A percentile compares a stretch with the other conserved stretches of the same genome.
Conservation (phyloP, 2,797 vertebrate species). For the Dermochelys coriacea region DNA sequence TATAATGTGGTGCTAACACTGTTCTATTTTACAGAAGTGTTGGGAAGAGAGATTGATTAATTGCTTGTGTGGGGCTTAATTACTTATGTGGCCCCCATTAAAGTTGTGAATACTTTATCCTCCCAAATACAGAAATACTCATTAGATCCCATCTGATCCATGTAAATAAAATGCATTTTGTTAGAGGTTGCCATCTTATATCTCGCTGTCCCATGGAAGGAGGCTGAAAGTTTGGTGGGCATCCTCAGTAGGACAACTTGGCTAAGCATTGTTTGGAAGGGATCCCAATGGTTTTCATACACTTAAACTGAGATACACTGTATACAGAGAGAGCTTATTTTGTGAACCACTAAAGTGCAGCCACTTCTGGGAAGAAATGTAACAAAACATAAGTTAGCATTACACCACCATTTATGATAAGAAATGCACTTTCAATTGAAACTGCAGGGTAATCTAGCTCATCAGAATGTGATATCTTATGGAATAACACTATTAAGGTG, state of each 20-base stretch:
- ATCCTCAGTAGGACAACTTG: not conserved
- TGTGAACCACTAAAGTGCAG: not conserved
- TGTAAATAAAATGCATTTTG: not conserved
- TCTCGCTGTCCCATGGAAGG: not conserved
- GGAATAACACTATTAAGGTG: not conserved
- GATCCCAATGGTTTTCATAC: not conserved
- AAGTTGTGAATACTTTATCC: slow-evolving; percentile 8
- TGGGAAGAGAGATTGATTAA: slow-evolving; percentile 57
- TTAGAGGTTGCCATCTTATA: not conserved
- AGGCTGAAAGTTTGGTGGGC: not conserved
- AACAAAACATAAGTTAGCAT: not conserved
- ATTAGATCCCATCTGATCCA: not conserved
- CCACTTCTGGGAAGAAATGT: not conserved
- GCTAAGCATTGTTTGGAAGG: not conserved
- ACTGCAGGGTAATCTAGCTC: not conserved
- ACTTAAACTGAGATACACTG: not conserved
- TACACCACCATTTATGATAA: not conserved
- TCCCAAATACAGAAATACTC: slow-evolving; percentile 14
- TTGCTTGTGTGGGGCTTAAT: slow-evolving; percentile 31
- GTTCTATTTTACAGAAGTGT: slow-evolving; percentile 16
- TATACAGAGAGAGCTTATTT: not conserved
- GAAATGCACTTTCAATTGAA: not conserved
- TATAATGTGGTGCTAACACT: slow-evolving; percentile 48
- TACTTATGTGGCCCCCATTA: not conserved
- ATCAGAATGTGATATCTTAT: not conserved